phyloP scores from a whole-genome alignment of 1,140 invertebrate genomes.

The Magallana ariakensis region DNA sequence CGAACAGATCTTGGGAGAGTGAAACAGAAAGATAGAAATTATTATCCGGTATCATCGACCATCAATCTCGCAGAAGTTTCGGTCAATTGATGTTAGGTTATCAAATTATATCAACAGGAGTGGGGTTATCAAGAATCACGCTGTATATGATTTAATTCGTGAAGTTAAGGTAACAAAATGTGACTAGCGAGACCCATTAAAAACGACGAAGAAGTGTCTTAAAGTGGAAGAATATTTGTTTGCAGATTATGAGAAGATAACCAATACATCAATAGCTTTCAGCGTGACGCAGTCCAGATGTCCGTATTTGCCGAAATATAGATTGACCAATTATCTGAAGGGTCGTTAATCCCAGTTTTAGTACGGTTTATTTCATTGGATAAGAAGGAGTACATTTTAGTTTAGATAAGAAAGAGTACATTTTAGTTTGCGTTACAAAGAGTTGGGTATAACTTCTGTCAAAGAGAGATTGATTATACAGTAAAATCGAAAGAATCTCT shows the following conservation, averaged over 20 bases:
- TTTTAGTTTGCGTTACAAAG: too few relatives aligned
- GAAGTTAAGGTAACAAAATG: constrained; percentile 12
- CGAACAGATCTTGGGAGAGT: too few relatives aligned
- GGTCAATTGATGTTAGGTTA: background rate
- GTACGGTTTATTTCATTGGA: background rate
- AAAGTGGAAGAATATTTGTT: background rate
- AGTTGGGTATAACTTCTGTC: too few relatives aligned
- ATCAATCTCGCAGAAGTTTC: background rate
- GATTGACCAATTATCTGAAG: constrained; percentile 19
- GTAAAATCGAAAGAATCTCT: too few relatives aligned
- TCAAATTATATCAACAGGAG: background rate
- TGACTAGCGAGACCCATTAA: constrained; percentile 9
- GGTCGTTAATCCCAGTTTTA: background rate
- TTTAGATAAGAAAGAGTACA: background rate
- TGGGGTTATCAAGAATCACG: background rate
- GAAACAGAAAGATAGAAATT: too few relatives aligned
- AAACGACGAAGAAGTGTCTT: background rate
- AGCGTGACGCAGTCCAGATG: constrained; percentile 1
- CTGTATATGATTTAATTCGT: background rate
- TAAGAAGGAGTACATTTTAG: background rate
- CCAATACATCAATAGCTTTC: constrained; percentile 12
- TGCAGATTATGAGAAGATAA: background rate
- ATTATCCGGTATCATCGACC: background rate
- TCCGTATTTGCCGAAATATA: constrained; percentile 15
- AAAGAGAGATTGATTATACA: too few relatives aligned